phyloP scores from a whole-genome alignment of 2,888 invertebrate genomes.

The Eustalomyia histrio region DNA sequence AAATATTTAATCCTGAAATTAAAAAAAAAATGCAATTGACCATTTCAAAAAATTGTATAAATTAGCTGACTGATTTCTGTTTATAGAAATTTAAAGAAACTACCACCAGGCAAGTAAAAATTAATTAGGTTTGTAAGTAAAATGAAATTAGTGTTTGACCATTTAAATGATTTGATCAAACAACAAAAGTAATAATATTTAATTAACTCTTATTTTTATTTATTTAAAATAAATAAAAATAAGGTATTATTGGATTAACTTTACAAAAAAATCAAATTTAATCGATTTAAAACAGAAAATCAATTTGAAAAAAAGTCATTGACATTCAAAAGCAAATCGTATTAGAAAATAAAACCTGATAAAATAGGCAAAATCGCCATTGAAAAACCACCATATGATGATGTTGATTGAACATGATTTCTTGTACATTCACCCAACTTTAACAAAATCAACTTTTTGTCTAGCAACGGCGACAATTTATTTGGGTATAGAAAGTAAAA shows the following conservation, averaged over 20 bases:
- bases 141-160: not conserved
- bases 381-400: not conserved
- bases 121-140: conserved; percentile 62
- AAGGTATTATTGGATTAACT: conserved; percentile 3
- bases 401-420: not conserved
- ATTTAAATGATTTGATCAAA: not conserved
- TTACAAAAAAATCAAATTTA: not conserved
- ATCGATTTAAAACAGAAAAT: conserved; percentile 3
- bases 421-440: conserved; percentile 17
- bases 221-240: no score
- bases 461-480: conserved; percentile 22
- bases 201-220: not conserved
- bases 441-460: not conserved
- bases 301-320: conserved; percentile 19
- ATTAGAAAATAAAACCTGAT: not conserved
- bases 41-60: not conserved
- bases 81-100: not conserved
- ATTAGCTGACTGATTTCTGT: not conserved
- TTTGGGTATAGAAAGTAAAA: conserved; percentile 33
- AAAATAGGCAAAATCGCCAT: not conserved
- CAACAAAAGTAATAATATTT: not conserved
- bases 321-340: conserved; percentile 24
- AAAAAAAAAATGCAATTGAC: not conserved
- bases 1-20: not conserved
- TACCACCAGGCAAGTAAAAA: conserved; percentile 14